These are phyloP conservation scores for Tetramorium bicarinatum DNA, from an alignment of 2,888 invertebrate genomes.

Conservation along the genomic window DNA sequence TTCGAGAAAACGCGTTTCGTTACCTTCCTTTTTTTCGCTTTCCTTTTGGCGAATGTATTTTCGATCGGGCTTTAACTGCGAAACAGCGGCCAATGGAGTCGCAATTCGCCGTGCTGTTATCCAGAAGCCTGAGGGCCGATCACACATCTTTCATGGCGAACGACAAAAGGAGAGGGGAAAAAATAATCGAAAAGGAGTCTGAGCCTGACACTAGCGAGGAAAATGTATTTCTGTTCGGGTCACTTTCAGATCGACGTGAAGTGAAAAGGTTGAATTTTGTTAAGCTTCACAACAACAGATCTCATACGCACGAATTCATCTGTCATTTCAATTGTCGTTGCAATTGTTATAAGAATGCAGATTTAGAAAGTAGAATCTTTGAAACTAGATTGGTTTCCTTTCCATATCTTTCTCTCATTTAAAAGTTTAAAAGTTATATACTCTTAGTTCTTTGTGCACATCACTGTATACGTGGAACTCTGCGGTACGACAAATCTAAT, in stretches of 20 bases:
- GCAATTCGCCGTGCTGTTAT: slow-evolving; percentile 57
- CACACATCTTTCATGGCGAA: slow-evolving; percentile 47
- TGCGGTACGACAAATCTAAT: slow-evolving; percentile 30
- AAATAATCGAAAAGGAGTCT: slow-evolving; percentile 58
- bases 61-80: slow-evolving; percentile 51
- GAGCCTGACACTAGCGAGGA: background rate
- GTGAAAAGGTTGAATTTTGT: background rate
- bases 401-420: background rate
- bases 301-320: background rate
- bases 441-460: background rate
- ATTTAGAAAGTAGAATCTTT: background rate
- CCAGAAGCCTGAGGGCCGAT: slow-evolving; percentile 47
- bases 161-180: slow-evolving; percentile 48
- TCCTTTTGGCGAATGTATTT: slow-evolving; percentile 48
- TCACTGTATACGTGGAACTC: background rate
- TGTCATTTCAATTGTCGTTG: background rate
- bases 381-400: background rate
- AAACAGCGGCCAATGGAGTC: slow-evolving; percentile 57
- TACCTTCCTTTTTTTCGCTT: slow-evolving; percentile 15
- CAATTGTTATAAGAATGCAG: background rate
- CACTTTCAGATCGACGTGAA: slow-evolving; percentile 35
- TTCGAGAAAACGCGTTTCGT: slow-evolving; percentile 51
- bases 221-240: slow-evolving; percentile 49
- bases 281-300: background rate
- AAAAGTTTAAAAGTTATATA: background rate